Percentiles rank a stretch among this genome's conserved stretches.
Conservation (phyloP, 2,888 invertebrate genomes). For the Drosophila pullipes region DNA sequence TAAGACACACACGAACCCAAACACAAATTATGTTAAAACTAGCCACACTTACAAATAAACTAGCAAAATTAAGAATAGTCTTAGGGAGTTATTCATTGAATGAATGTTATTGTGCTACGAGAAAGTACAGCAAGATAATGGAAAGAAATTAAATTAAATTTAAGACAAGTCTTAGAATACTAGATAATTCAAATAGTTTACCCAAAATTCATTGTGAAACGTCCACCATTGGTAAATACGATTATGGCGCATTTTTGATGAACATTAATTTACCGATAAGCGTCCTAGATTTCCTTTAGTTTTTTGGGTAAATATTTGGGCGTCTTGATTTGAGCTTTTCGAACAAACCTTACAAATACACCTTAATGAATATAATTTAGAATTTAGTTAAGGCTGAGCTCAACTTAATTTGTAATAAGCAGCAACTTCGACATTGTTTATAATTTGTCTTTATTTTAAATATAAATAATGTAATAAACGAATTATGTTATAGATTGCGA, state of each 20-base stretch:
- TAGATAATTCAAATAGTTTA: conserved; percentile 12
- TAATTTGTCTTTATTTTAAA: conserved; percentile 40
- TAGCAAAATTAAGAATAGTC: conserved; percentile 20
- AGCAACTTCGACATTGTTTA: conserved; percentile 7
- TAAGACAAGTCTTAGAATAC: conserved; percentile 5
- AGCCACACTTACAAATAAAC: conserved; percentile 2
- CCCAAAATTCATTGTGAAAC: conserved; percentile 4
- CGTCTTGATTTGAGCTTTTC: conserved; percentile 3
- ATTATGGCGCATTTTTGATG: conserved; percentile 7
- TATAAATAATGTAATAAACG: conserved; percentile 55
- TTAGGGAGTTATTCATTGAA: conserved; percentile 15
- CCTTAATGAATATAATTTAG: not conserved
- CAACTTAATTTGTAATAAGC: conserved; percentile 17
- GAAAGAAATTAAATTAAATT: conserved; percentile 1
- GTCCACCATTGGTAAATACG: conserved; percentile 14
- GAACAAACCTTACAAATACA: conserved; percentile 10
- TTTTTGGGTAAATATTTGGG: conserved; percentile 17
- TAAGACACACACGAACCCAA: conserved; percentile 24
- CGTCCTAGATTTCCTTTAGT: not conserved
- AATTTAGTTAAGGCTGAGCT: conserved; percentile 32
- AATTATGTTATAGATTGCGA: conserved; percentile 56
- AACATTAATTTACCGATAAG: conserved; percentile 19
- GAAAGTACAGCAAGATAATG: not conserved
- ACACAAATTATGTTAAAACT: conserved; percentile 4
- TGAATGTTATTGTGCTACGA: conserved; percentile 15